Percentiles rank a stretch among this genome's conserved stretches.
These are phyloP conservation scores for Oceanodroma leucorhoa DNA, from an alignment of 2,797 vertebrate genomes.

Conservation along the genomic window DNA sequence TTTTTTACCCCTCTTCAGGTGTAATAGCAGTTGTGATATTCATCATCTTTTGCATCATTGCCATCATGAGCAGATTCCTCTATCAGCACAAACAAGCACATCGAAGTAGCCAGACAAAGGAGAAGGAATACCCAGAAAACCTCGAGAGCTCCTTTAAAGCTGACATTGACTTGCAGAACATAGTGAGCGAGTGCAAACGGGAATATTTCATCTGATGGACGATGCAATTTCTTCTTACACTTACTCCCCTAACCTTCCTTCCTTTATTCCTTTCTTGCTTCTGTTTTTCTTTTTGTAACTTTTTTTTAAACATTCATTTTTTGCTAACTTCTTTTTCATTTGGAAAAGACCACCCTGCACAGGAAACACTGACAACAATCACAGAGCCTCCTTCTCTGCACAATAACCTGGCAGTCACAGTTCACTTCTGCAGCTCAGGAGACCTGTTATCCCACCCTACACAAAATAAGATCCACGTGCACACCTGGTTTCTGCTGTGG, in stretches of 20 bases:
- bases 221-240: slow-evolving; percentile 27
- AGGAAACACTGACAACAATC: slow-evolving; percentile 49
- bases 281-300: background rate
- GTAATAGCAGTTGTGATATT: slow-evolving; percentile 93
- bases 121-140: slow-evolving; percentile 85
- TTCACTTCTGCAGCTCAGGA: slow-evolving; percentile 32
- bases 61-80: slow-evolving; percentile 87
- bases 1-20: slow-evolving; percentile 72
- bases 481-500: slow-evolving; percentile 11
- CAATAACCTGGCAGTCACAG: background rate
- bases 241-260: background rate
- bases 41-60: slow-evolving; percentile 86
- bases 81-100: slow-evolving; percentile 88
- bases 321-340: slow-evolving; percentile 21
- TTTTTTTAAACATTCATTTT: background rate
- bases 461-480: slow-evolving; percentile 22
- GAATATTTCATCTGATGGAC: slow-evolving; percentile 94
- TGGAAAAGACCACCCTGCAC: slow-evolving; percentile 36
- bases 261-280: background rate
- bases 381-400: slow-evolving; percentile 53
- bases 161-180: slow-evolving; percentile 88
- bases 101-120: slow-evolving; percentile 78
- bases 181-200: slow-evolving; percentile 90
- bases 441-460: background rate
- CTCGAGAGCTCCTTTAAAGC: slow-evolving; percentile 81